Evolutionary conservation across 2,888 invertebrate species (phyloP), one percentile per base, ranked within the genome.

Genomic region (Apamea anceps): DNA sequence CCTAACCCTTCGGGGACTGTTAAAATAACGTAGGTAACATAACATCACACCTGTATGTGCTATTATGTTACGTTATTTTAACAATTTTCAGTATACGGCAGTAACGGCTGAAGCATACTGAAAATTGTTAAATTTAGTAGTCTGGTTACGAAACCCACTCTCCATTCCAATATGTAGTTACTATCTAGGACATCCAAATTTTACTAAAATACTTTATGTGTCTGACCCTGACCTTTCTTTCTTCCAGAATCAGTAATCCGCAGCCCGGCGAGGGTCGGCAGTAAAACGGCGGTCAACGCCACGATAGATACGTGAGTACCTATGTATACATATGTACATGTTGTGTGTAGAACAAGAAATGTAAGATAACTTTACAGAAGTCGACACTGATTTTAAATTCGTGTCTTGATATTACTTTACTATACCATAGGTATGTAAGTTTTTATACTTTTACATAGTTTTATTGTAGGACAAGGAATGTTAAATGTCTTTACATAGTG

Each of bases 221-320:
- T 13, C 15, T 28, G 54, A 79, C 86, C 73, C 0, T 83, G 81
- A 81, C 72, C 81, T 85, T 80, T 83, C 25, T 76, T 75, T 79
- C 65, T 79, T 81, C 28, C 90, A 90, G 90, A 87, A 85, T 72
- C 76, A 67, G 84, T 85, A 77, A 81, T 85, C 80, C 75, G 75
- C 85, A 84, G 74, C 88, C 91, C 83, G 75, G 72, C 42, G 75
- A 82, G 90, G 90, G 89, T 90, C 82, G 84, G 77, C 79, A 85
- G 78, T 88, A 86, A 84, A 85, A 86, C 90, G 91, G 89, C 89
- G 89, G 85, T 85, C 89, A 74, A 79, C 90, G 86, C 86, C 89
- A 89, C 85, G 84, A 91, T 91, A 90, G 88, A 88, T 90, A 87
- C 91, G 91, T 91, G 77, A 90, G 91, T 90, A 67, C 6, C 12